Percentiles rank a stretch among this genome's conserved stretches.
Evolutionary conservation across 2,113 vertebrate species (phyloP).

Genomic region (Hydrolagus affinis): DNA sequence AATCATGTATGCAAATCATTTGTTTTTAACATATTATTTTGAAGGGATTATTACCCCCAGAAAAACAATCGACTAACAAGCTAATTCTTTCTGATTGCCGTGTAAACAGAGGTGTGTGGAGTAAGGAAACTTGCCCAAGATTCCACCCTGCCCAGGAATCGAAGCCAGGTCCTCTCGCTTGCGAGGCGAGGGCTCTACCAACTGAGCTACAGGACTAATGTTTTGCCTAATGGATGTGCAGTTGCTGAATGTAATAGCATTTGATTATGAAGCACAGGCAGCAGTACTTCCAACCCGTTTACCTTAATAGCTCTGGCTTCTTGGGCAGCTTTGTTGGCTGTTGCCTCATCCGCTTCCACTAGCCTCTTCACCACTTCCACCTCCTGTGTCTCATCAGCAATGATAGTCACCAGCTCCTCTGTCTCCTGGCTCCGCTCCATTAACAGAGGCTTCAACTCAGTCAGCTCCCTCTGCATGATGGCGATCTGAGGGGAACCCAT

Average conservation of each 20-base stretch:
- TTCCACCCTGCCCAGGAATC: too few relatives aligned
- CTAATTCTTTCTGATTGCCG: too few relatives aligned
- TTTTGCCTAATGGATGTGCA: background rate
- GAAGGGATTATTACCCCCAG: too few relatives aligned
- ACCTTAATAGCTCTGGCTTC: conserved; percentile 55
- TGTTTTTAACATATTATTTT: too few relatives aligned
- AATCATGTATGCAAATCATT: too few relatives aligned
- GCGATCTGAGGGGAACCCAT: conserved; percentile 10
- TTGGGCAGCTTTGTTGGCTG: conserved; percentile 49
- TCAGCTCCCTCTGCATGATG: conserved; percentile 36
- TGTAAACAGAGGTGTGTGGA: too few relatives aligned
- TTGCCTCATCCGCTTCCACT: conserved; percentile 44
- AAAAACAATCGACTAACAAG: too few relatives aligned
- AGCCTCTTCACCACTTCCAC: conserved; percentile 44
- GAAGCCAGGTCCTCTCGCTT: too few relatives aligned
- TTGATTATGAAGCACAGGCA: background rate
- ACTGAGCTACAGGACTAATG: too few relatives aligned
- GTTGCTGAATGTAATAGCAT: background rate
- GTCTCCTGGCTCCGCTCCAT: conserved; percentile 38
- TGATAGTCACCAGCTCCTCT: conserved; percentile 36
- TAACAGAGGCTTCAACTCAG: conserved; percentile 34
- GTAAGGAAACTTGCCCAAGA: too few relatives aligned
- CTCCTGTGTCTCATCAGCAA: conserved; percentile 42
- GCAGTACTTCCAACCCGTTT: background rate
- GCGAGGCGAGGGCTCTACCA: too few relatives aligned